Evolutionary conservation across 2,113 vertebrate species (phyloP), one percentile per base, ranked within the genome.

Genomic region (Neopipo cinnamomea): DNA sequence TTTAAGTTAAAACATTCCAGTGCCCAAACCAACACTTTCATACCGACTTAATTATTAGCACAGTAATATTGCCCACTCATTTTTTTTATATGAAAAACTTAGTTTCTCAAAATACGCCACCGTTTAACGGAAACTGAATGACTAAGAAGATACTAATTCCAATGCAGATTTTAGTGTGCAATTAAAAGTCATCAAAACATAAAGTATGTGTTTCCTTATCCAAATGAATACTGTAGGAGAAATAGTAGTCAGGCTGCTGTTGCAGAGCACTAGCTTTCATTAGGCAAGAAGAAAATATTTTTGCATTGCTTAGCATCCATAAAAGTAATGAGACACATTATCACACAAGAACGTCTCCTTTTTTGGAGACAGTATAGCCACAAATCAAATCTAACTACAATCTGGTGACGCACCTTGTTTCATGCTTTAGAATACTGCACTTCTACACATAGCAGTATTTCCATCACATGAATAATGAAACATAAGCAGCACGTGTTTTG

Each of bases 21-120:
- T 4, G 6, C 44, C 14, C 31, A 88, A 79, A 61, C 1, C 4
- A 16, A 4, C 6, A 14, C 28, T 67, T 68, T 81, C 31, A 35
- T 35, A 39, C 5, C 23, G 19, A 30, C 24, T 22, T 84, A 53
- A 4, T 18, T 42, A 85, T 24, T 18, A 56, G n/a, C 24, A 83
- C 5, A 79, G 11, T 75, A 84, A 25, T 55, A 59, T 15, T 66
- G 13, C 1, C 9, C 9, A 30, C 1, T 0, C 0, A 1, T 28
- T 37, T 35, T 20, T 6, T 55, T 31, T 33, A 12, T 5, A 12
- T n/a, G 8, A 68, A 61, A 46, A 73, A n/a, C 3, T 4, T 13
- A 21, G 2, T 61, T 87, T 70, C 12, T 65, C 20, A 63, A 73
- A 81, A 61, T 8, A 6, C 22, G 66, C 7, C 31, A n/a, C 17